A percentile compares a stretch with the other conserved stretches of the same genome.
Conservation (phyloP, 92 coral and sea anemone genomes). For the Epizoanthus rinbou region DNA sequence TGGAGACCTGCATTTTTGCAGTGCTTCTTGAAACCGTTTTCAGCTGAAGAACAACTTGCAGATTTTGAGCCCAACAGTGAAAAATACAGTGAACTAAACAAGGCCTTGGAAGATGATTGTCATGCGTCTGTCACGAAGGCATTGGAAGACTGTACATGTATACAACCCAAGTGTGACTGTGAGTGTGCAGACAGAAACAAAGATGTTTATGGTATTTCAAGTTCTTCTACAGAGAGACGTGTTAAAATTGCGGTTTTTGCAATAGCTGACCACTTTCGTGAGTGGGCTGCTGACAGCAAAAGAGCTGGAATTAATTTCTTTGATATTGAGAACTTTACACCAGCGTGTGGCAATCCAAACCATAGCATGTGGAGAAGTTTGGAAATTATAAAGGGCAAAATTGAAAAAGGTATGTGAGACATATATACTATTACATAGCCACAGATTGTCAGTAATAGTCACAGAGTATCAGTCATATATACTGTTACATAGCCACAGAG, state of each 20-base stretch:
- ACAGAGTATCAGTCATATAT: conserved; percentile 11
- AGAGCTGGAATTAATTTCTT: conserved; percentile 39
- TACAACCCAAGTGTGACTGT: no score
- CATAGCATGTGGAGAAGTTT: conserved; percentile 40
- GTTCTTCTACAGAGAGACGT: not conserved
- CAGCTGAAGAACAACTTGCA: not conserved
- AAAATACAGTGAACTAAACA: not conserved
- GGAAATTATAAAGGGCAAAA: conserved; percentile 36
- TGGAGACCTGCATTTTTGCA: conserved; percentile 33
- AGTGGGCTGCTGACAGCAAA: conserved; percentile 46
- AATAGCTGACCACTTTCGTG: conserved; percentile 39
- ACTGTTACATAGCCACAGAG: no score
- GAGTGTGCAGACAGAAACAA: not conserved
- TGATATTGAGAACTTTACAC: conserved; percentile 42
- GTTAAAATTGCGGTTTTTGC: conserved; percentile 41
- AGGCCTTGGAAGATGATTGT: not conserved
- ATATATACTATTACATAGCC: no score
- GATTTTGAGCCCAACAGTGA: not conserved
- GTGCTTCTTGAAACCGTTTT: not conserved
- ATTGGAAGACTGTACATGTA: not conserved
- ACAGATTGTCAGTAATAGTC: no score
- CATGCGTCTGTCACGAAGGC: no score
- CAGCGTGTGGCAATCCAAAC: conserved; percentile 37
- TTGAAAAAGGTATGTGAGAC: conserved; percentile 64
- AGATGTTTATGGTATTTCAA: not conserved